Evolutionary conservation across 2,797 vertebrate genomes (phyloP), one percentile per base, ranked within the genome.

Genomic region (Melanotaenia trifasciata): DNA sequence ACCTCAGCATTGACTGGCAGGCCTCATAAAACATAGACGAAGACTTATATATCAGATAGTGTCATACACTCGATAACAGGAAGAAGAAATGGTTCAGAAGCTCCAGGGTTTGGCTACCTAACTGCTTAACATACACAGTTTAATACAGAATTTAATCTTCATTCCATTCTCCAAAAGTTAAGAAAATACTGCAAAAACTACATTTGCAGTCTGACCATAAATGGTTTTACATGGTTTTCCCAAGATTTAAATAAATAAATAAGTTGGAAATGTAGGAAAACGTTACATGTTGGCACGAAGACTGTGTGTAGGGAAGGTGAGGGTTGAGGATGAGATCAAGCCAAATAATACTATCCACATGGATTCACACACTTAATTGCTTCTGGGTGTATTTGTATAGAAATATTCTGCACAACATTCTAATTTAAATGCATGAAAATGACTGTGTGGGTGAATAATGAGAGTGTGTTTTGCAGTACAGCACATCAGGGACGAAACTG

Each of bases 11-110:
- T 77, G 76, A 86, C 70, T 57, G 45, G 26, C 65, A 70, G 72
- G 64, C 22, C 74, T 84, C 79, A 76, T 76, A 62, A 86, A 89
- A 85, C 74, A 70, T 40, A 50, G 71, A 75, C 4, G 26, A 79
- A 72, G 63, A 78, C 70, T 51, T 67, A 82, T 38, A 22, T n/a
- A 51, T 63, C 22, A 61, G 64, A 76, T 50, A 51, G n/a, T 14
- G 56, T 36, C 56, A 58, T 28, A 53, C 40, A 65, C 28, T 61
- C 67, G 36, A 61, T 22, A 67, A 22, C 62, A 1, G 28, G 0
- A 26, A 7, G 38, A 72, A 40, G 20, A 67, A 69, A 50, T 38
- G 20, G n/a, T 6, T 56, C 3, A 43, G 33, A 32, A 59, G 38
- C 58, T 28, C 5, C 24, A 10, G 33, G 13, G 50, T 5, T 28